Evolutionary conservation across 2,888 invertebrate genomes (phyloP).

Genomic region (Tipula vernalis): DNA sequence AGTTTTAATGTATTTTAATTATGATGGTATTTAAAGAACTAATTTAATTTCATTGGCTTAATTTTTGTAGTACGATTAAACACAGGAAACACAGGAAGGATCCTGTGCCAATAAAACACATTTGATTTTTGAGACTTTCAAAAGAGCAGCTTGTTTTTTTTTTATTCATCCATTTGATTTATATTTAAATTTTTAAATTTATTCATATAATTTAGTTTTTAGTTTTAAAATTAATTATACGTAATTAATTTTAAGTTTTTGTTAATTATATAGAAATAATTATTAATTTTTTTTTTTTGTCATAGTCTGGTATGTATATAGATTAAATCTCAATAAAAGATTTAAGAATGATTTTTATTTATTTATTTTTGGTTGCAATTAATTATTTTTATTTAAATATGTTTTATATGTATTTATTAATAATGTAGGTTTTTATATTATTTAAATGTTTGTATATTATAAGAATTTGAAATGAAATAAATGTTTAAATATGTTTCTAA

Average conservation of each 20-base stretch:
- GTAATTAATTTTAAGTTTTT: not conserved
- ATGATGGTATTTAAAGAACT: too few species aligned
- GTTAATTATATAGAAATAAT: not conserved
- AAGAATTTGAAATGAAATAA: not conserved
- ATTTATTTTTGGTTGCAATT: not conserved
- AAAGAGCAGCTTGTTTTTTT: not conserved
- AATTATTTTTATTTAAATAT: not conserved
- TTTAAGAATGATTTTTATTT: not conserved
- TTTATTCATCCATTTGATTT: not conserved
- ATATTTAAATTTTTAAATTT: not conserved
- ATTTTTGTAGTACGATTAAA: too few species aligned
- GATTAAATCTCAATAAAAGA: not conserved
- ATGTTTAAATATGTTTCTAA: not conserved
- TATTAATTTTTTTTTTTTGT: not conserved
- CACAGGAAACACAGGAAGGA: too few species aligned
- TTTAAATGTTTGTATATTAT: not conserved
- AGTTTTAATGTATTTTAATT: too few species aligned
- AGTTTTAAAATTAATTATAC: not conserved
- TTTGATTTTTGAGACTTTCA: not conserved
- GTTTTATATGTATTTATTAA: not conserved
- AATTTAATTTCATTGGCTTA: too few species aligned
- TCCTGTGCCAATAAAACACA: not conserved
- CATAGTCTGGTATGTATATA: not conserved
- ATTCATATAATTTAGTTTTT: not conserved
- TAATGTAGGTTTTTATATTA: not conserved